Percentiles rank a stretch among this genome's conserved stretches.
phyloP scores from a whole-genome alignment of 2,113 vertebrate species.

The Xenus cinereus region DNA sequence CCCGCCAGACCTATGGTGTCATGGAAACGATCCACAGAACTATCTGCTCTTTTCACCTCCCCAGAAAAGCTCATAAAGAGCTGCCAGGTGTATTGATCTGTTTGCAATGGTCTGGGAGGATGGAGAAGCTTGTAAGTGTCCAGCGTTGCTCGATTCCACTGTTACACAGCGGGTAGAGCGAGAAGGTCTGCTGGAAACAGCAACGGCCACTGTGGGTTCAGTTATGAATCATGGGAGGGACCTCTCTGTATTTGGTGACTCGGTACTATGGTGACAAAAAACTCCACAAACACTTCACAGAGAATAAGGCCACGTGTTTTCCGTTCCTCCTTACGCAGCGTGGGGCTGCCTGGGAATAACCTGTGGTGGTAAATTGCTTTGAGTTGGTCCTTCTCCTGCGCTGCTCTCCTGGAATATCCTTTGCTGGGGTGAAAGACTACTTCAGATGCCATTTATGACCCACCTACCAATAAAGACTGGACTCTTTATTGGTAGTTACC shows the following conservation, averaged over 20 bases:
- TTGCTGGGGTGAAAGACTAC: not conserved
- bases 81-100: not conserved
- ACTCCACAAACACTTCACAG: constrained; percentile 15
- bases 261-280: not conserved
- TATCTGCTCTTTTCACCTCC: not conserved
- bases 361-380: not conserved
- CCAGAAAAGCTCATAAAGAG: not conserved
- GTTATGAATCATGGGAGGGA: not conserved
- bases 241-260: constrained; percentile 9
- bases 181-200: not conserved
- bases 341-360: not conserved
- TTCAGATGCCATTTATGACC: not conserved
- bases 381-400: not conserved
- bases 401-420: not conserved
- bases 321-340: not conserved
- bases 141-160: not conserved
- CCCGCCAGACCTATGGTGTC: not conserved
- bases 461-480: not conserved
- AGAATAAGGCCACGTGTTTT: not conserved
- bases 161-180: fast-evolving
- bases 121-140: not conserved
- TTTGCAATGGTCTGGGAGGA: not conserved
- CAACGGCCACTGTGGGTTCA: not conserved
- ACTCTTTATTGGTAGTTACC: not conserved
- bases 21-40: not conserved